Percentiles rank a stretch among this genome's conserved stretches.
These are phyloP conservation scores for Sinhomidia bicolor DNA, from an alignment of 2,888 invertebrate genomes.

Conservation along the genomic window DNA sequence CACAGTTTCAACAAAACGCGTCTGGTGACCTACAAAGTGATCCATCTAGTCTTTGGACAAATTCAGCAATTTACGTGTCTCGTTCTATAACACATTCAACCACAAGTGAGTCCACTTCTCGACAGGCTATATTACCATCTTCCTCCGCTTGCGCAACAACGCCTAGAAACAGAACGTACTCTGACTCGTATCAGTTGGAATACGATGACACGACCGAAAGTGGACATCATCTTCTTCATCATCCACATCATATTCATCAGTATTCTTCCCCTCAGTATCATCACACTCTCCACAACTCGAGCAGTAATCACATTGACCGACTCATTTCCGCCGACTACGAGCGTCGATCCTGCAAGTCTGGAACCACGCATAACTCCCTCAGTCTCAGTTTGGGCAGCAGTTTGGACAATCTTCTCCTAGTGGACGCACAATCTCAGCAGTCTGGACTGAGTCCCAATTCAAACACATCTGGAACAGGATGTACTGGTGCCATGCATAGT, in stretches of 20 bases:
- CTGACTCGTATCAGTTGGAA: constrained; percentile 77
- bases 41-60: constrained; percentile 76
- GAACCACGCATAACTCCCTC: constrained; percentile 75
- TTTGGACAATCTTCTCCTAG: constrained; percentile 78
- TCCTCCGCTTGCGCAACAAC: constrained; percentile 3
- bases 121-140: background rate
- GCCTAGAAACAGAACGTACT: constrained; percentile 74
- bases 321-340: constrained; percentile 59
- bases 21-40: constrained; percentile 41
- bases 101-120: background rate
- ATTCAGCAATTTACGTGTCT: constrained; percentile 75
- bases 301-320: constrained; percentile 50
- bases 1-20: background rate
- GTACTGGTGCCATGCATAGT: constrained; percentile 71
- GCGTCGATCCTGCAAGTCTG: constrained; percentile 62
- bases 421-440: constrained; percentile 77
- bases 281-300: background rate
- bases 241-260: constrained; percentile 15
- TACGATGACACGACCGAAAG: constrained; percentile 64
- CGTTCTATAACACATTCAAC: constrained; percentile 68
- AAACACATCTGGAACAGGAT: constrained; percentile 67
- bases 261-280: background rate
- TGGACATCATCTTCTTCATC: background rate
- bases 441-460: constrained; percentile 79
- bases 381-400: constrained; percentile 76